Base-by-base conservation (phyloP, 2,113 vertebrate genomes). In the Callocephalon fimbriatum region DNA sequence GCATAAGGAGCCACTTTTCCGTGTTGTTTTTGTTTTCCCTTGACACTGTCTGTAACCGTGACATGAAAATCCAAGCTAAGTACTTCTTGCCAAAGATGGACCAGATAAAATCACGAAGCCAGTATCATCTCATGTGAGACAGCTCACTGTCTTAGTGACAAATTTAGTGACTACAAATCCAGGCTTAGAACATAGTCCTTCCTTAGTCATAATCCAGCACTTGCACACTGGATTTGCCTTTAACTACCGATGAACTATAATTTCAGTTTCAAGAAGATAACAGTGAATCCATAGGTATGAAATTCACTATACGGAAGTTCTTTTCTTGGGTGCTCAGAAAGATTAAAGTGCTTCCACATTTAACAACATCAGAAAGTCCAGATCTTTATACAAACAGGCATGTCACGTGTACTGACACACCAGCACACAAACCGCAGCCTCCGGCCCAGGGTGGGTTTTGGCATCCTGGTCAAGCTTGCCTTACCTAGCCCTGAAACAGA, bases 121-220 rank as follows among this genome's bases (percentile, higher is more conserved):
- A 79, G 58, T 74, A 90, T 91, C 95, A 86, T 86, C 88, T 72
- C 70, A 63, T 48, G 90, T 86, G 86, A 95, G 75, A 89, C 70
- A 92, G 94, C 80, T 95, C 91, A 50, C 83, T 91, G 84, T 74
- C 91, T 95, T 83, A 88, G 82, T 3, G 84, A 93, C 92, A 87
- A 89, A 93, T 94, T 94, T 94, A 95, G 95, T 77, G 93, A 83
- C 80, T 54, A 62, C 91, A 90, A 92, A 94, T 96, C 95, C 94
- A 94, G 76, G 90, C 87, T 97, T 71, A 96, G 92, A 65, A 79
- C 80, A 65, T 10, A 82, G 89, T 85, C 88, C 73, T 93, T 71
- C 95, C 65, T 37, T 42, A 81, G 58, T 58, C 88, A 51, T 97
- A 94, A 95, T 97, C 95, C 85, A 93, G 82, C 61, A 29, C 81